Conservation (phyloP, 2,888 invertebrate genomes). For the Perizoma affinitatum region DNA sequence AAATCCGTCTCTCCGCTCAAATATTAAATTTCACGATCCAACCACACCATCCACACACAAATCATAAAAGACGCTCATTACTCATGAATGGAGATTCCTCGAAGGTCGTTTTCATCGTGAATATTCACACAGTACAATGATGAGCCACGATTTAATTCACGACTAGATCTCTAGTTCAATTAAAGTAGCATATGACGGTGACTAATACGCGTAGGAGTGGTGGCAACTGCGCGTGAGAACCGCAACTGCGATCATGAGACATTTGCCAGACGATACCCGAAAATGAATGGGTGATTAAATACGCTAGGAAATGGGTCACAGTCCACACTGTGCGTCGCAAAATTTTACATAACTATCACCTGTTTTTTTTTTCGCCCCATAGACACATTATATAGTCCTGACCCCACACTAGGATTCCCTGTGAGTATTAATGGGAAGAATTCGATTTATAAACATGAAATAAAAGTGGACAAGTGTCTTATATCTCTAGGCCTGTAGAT, state of each 20-base stretch:
- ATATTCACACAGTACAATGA: constrained; percentile 63
- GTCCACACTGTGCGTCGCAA: background rate
- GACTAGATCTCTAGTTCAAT: constrained; percentile 77
- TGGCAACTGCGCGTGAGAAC: constrained; percentile 66
- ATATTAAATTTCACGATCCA: too few species aligned
- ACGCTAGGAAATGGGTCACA: constrained; percentile 19
- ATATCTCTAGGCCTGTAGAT: too few species aligned
- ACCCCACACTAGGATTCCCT: too few species aligned
- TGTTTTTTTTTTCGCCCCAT: too few species aligned
- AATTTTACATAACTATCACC: too few species aligned
- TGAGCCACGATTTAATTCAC: constrained; percentile 78
- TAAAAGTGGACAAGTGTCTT: too few species aligned
- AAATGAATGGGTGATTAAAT: constrained; percentile 29
- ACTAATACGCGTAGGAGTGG: constrained; percentile 77
- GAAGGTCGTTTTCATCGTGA: constrained; percentile 54
- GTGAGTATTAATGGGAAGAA: too few species aligned
- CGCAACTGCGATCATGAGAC: constrained; percentile 41
- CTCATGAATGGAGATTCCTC: constrained; percentile 36
- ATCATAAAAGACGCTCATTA: constrained; percentile 13
- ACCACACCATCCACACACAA: too few species aligned
- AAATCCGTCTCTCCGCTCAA: too few species aligned
- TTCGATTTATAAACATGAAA: too few species aligned
- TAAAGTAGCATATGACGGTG: constrained; percentile 76
- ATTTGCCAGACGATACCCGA: constrained; percentile 36
- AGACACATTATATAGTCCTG: too few species aligned